Evolutionary conservation across 2,888 invertebrate species (phyloP).

Genomic region (Bimastos eiseni): DNA sequence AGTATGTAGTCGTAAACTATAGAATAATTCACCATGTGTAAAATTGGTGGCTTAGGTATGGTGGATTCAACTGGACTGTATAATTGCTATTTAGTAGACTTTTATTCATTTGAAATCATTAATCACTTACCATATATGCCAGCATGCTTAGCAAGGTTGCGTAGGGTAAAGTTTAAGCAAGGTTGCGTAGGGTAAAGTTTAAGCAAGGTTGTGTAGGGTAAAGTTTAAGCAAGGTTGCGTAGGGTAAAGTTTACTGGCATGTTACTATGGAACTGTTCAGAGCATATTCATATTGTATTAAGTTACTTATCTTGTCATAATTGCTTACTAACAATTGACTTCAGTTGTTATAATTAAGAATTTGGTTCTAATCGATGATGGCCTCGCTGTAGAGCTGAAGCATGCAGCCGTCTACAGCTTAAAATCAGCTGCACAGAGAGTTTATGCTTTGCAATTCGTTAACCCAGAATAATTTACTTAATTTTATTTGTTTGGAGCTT

Average conservation of each 20-base stretch:
- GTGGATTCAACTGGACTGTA: neutral
- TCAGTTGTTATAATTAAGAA: neutral
- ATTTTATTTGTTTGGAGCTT: no score
- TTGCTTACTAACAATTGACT: neutral
- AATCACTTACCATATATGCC: no score
- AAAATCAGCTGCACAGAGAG: neutral
- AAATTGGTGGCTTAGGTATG: neutral
- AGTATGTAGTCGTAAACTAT: neutral
- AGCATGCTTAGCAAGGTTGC: no score
- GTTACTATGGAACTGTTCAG: neutral
- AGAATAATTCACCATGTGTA: neutral
- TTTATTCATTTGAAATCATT: neutral
- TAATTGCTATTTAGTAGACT: neutral
- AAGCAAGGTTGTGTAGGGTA: no score
- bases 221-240: neutral
- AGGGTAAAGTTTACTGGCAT: neutral
- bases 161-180: no score
- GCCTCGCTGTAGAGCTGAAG: neutral
- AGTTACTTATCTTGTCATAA: neutral
- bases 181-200: no score
- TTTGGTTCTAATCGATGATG: neutral
- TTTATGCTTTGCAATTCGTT: neutral
- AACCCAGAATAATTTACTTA: neutral
- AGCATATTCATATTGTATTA: no score
- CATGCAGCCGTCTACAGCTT: neutral